Evolutionary conservation across 2,113 vertebrate species (phyloP), one percentile per base, ranked within the genome.

Genomic region (Uropsilus gracilis): DNA sequence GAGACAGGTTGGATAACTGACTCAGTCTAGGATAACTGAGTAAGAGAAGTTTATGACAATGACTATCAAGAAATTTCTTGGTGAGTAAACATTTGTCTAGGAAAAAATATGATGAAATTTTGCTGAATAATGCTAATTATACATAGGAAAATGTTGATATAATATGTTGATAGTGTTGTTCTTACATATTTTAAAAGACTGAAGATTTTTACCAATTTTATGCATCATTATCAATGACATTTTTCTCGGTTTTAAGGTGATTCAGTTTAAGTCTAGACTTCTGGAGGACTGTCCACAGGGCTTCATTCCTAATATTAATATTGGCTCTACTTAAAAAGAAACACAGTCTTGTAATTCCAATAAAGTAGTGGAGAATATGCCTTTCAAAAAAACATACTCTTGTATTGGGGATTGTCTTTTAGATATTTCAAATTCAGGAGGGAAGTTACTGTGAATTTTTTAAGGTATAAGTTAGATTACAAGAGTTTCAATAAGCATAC

Each of bases 391-490:
- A 81, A 86, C 0, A 57, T 44, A 71, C 7, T 71, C 30, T 63
- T 5, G 4, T 20, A 50, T 50, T 71, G 16, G 57, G 39, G 57
- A 64, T 14, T 85, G 24, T 14, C 61, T 37, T 92, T 91, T 50
- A 69, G 42, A 50, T 91, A 73, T 18, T 30, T 73, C 73, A 92
- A 73, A 86, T 63, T 30, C 30, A 82, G 57, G 39, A 94, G 81
- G 18, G 6, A 92, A 63, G 30, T 50, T 82, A 63, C 8, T 73
- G 8, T 0, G 32, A 37, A 57, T 18, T 84, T 42, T 92, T 26
- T 37, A 81, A 87, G n/a, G 16, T 89, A 37, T 44, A 77, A 63
- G 26, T 32, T 72, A 72, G 81, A 30, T 22, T 71, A 59, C 6
- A 92, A 69, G 44, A 59, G 16, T 82, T 95, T 85, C 6, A 82